Evolutionary conservation across 2,797 vertebrate genomes (phyloP).

Genomic region (Cephalopachus bancanus): DNA sequence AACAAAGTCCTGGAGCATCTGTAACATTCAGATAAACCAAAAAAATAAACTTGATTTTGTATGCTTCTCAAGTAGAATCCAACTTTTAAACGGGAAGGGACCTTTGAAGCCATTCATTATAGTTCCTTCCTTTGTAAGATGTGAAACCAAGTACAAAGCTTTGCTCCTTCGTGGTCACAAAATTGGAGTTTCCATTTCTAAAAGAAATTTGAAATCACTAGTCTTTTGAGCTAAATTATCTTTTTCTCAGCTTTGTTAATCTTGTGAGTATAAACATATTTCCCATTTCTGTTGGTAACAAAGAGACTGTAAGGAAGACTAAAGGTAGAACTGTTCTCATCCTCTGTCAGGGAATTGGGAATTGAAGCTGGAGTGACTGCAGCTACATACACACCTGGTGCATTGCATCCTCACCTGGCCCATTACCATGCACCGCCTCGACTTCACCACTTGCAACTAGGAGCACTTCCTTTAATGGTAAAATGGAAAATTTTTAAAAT

Average conservation of each 20-base stretch:
- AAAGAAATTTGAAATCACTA: constrained; percentile 57
- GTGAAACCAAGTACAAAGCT: not conserved
- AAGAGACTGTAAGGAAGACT: not conserved
- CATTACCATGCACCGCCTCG: constrained; percentile 98
- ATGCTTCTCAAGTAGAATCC: not conserved
- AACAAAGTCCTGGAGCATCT: constrained; percentile 15
- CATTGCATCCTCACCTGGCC: constrained; percentile 97
- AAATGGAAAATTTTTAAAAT: constrained; percentile 78
- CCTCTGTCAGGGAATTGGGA: constrained; percentile 95
- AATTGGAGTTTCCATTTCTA: constrained; percentile 52
- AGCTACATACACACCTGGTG: constrained; percentile 96
- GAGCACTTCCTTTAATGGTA: constrained; percentile 96
- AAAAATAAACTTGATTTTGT: not conserved
- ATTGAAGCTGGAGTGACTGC: constrained; percentile 98
- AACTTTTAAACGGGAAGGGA: not conserved
- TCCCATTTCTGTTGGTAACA: not conserved
- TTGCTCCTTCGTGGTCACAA: not conserved
- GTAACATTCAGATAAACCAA: constrained; percentile 23
- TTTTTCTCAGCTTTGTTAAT: constrained; percentile 57
- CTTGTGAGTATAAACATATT: not conserved
- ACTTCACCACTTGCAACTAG: constrained; percentile 98
- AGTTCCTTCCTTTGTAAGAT: constrained; percentile 42
- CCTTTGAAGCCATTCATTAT: not conserved
- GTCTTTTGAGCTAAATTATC: not conserved
- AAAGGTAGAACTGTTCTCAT: constrained; percentile 42